phyloP scores from a whole-genome alignment of 2,113 vertebrate genomes.

The Malurus melanocephalus region DNA sequence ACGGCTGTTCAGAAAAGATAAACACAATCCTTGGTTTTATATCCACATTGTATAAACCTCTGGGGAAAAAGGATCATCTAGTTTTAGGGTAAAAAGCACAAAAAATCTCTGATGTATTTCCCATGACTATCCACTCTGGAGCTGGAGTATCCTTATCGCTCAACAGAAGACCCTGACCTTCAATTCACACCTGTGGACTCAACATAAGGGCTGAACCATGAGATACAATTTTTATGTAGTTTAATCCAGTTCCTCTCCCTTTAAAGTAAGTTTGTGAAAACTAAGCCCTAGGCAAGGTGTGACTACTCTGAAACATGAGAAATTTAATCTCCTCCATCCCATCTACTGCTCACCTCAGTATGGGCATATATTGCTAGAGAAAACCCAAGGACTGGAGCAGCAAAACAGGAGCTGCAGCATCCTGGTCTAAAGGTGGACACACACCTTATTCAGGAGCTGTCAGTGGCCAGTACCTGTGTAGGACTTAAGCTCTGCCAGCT shows the following conservation, averaged over 20 bases:
- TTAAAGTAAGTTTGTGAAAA: neutral
- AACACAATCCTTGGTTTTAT: neutral
- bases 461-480: neutral
- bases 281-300: neutral
- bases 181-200: neutral
- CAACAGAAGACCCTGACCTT: neutral
- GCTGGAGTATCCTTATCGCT: neutral
- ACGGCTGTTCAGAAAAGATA: conserved; percentile 8
- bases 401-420: rapidly evolving
- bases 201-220: neutral
- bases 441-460: neutral
- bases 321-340: neutral
- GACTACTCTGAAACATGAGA: neutral
- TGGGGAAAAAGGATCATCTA: neutral
- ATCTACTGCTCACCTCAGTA: rapidly evolving
- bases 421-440: neutral
- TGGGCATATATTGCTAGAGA: rapidly evolving
- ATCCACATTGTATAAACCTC: neutral
- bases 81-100: neutral
- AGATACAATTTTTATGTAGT: neutral
- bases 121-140: neutral
- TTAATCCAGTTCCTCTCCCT: conserved; percentile 10
- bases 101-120: neutral
- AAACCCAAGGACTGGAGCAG: neutral
- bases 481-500: neutral